Conservation (phyloP, 1,140 invertebrate genomes). For the Odontomachus brunneus region DNA sequence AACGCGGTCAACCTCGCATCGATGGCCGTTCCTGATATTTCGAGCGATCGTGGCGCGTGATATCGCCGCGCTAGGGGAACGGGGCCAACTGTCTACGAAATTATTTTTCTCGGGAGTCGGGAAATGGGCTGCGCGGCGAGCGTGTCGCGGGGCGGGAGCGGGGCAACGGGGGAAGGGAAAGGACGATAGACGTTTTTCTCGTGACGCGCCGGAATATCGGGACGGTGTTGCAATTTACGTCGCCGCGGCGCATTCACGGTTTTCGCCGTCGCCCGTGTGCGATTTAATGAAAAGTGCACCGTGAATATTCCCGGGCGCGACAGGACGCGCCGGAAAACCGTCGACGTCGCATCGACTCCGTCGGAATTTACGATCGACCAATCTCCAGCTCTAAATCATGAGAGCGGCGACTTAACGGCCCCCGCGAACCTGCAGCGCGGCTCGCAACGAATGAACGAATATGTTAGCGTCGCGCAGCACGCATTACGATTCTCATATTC, state of each 20-base stretch:
- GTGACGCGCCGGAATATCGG: neutral
- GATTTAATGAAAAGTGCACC: slow-evolving; percentile 47
- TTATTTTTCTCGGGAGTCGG: slow-evolving; percentile 29
- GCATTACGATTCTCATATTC: slow-evolving; percentile 7
- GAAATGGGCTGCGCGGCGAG: neutral
- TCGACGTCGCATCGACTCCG: neutral
- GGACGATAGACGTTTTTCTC: neutral
- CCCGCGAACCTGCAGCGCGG: neutral
- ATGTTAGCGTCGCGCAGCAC: neutral
- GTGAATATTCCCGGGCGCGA: slow-evolving; percentile 12
- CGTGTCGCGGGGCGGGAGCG: neutral
- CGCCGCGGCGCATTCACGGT: too few relatives aligned
- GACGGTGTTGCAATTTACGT: slow-evolving; percentile 22
- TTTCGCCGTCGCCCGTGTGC: neutral
- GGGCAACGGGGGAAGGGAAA: too few relatives aligned
- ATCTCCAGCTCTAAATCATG: slow-evolving; percentile 34
- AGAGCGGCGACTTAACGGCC: slow-evolving; percentile 23
- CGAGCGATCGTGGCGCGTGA: neutral
- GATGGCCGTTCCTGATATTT: slow-evolving; percentile 24
- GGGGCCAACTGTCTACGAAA: slow-evolving; percentile 6
- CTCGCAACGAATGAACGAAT: slow-evolving; percentile 22
- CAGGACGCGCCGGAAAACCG: neutral
- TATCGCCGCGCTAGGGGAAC: neutral
- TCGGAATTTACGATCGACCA: slow-evolving; percentile 28
- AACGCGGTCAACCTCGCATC: slow-evolving; percentile 8